Base-by-base conservation (phyloP, 2,113 vertebrate species). In the Rhinogobius similis region DNA sequence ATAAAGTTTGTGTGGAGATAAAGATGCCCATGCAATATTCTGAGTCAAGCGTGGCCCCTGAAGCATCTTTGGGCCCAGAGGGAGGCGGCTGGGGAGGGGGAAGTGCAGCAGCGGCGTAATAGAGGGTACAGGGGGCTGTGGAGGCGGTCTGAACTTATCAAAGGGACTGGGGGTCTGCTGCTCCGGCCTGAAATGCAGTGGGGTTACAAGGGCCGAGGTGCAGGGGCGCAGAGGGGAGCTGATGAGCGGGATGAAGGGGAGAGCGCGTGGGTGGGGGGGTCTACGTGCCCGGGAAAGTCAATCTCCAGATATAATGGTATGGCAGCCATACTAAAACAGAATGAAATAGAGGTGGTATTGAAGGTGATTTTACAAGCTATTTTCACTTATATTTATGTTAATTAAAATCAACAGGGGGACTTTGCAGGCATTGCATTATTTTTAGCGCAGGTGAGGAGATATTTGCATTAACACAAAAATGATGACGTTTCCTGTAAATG, bases 1-100 rank as follows among this genome's bases (percentile, higher is more conserved):
- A 63, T 69, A 81, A 81, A 83, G 82, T 84, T 84, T 75, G 71
- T 77, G 75, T 70, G 79, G 63, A 81, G 67, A 86, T 79, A 76
- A 83, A 58, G 73, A 83, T 86, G 82, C 85, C 76, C 43, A 69
- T 84, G 81, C 79, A 87, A 84, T 85, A 88, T 84, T 88, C 87
- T 79, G 85, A 87, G 82, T 90, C 87, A 87, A 87, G 81, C 76
- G 65, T 82, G 78, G 84, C 67, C 77, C 79, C 82, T 66, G 75
- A 76, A 86, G 80, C 83, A 79, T 75, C 76, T 86, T 62, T 29
- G 27, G 79, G 75, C 73, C 76, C 77, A 79, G 69, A 66, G 78
- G 79, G 77, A 81, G 72, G 75, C 52, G 23, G 72, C 61, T 46
- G 78, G 63, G 76, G 67, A 44, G 46, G 53, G 65, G 75, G 70